Evolutionary conservation across 2,888 invertebrate species (phyloP), one percentile per base, ranked within the genome.

Genomic region (Rapana venosa): DNA sequence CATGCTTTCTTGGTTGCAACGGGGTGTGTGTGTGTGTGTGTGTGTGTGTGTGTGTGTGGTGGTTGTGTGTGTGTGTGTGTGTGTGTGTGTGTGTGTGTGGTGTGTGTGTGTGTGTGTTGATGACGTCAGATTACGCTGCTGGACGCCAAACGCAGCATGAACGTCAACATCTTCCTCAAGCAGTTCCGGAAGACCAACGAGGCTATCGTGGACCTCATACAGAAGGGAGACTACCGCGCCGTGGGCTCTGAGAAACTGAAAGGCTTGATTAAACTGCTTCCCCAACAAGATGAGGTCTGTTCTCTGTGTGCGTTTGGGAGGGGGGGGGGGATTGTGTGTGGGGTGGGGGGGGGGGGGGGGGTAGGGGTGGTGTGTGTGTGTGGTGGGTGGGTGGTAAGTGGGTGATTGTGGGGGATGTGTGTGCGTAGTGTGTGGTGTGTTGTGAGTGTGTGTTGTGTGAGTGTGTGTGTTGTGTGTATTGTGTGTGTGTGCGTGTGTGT

Each of bases 251-350:
- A 97, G 91, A 96, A 96, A 91, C 94, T 97, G 15, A 95, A 96
- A 92, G 96, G 96, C 0, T 94, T 97, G 13, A 93, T 96, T 56
- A 96, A 96, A 91, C 95, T 97, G 15, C 93, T 97, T 4, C 97
- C 97, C 0, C 96, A 96, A 74, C 93, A 94, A 79, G 96, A 96
- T 87, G 97, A 97, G 96, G 96, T 97, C 93, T 92, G 87, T 61
- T 77, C 13, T 77, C 20, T 77, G 1, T 1, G 77, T 77, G 26
- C n/a, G 77, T 77, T 1, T 77, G n/a, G 8, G 26, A 5, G 77
- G 8, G 56, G 26, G 83, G 15, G 11, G 74, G n/a, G 26, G n/a
- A n/a, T n/a, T n/a, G n/a, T n/a, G n/a, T n/a, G n/a, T n/a, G n/a
- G n/a, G 17, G 30, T 13, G 74, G 74, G 74, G 61, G 61, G 61